Conservation (phyloP, 1,140 invertebrate species). For the Zaprionus ornatus region DNA sequence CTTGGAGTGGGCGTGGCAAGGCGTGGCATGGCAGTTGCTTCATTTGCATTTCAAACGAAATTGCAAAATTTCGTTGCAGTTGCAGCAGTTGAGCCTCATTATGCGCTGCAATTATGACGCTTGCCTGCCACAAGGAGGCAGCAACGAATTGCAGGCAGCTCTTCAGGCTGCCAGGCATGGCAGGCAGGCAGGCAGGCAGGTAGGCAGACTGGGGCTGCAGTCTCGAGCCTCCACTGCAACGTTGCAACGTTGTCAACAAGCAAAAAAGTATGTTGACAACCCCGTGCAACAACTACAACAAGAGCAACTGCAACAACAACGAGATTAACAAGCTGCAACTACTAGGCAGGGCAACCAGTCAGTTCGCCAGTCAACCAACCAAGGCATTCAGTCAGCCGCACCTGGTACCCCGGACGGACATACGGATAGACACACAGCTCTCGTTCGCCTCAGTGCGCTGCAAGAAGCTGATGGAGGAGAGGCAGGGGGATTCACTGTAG, state of each 20-base stretch:
- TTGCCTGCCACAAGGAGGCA: slow-evolving; percentile 62
- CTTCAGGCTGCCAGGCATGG: slow-evolving; percentile 41
- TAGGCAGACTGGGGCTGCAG: slow-evolving; percentile 42
- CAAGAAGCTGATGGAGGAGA: slow-evolving; percentile 19
- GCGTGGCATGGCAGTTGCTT: slow-evolving; percentile 64
- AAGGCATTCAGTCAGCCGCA: slow-evolving; percentile 40
- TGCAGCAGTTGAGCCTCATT: slow-evolving; percentile 51
- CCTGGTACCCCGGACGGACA: slow-evolving; percentile 22
- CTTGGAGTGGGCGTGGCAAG: slow-evolving; percentile 22
- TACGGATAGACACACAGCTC: slow-evolving; percentile 27
- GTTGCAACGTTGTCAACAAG: slow-evolving; percentile 57
- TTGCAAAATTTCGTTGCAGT: slow-evolving; percentile 38
- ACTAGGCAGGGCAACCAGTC: slow-evolving; percentile 70
- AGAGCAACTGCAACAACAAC: slow-evolving; percentile 47
- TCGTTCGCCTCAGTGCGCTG: slow-evolving; percentile 50
- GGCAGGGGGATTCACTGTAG: neutral
- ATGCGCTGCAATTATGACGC: slow-evolving; percentile 77
- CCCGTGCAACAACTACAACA: slow-evolving; percentile 22
- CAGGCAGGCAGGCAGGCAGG: neutral
- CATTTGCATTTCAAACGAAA: slow-evolving; percentile 77
- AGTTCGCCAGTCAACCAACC: slow-evolving; percentile 42
- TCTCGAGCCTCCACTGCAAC: slow-evolving; percentile 1
- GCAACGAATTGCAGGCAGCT: slow-evolving; percentile 55
- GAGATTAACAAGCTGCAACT: slow-evolving; percentile 76
- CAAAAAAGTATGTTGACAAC: slow-evolving; percentile 75